A percentile compares a stretch with the other conserved stretches of the same genome.
phyloP scores from a whole-genome alignment of 2,888 invertebrate genomes.

The Ochropacha duplaris region DNA sequence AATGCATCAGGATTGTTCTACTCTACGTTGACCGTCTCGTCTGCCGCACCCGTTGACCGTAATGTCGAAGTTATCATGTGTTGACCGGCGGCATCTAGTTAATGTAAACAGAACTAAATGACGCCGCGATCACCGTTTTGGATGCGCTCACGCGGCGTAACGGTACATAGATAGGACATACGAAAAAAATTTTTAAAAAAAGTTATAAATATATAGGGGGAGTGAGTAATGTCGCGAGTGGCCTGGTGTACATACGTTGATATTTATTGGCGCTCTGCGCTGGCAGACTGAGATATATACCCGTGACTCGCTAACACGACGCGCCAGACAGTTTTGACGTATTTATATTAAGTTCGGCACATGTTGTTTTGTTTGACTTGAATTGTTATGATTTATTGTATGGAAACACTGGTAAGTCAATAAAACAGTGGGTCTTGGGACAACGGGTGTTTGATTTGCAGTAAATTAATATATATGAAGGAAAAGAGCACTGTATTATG shows the following conservation, averaged over 20 bases:
- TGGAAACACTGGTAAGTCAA: conserved; percentile 82
- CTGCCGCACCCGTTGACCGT: conserved; percentile 20
- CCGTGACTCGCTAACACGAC: conserved; percentile 48
- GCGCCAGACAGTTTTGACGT: conserved; percentile 75
- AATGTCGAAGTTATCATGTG: conserved; percentile 24
- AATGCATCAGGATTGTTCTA: not conserved
- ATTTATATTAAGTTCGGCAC: conserved; percentile 80
- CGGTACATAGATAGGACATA: conserved; percentile 77
- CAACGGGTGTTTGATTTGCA: conserved; percentile 76
- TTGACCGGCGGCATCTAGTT: conserved; percentile 33
- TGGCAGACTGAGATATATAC: conserved; percentile 64
- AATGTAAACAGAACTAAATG: conserved; percentile 26
- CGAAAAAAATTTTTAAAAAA: conserved; percentile 79
- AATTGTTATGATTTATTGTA: conserved; percentile 83
- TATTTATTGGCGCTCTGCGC: conserved; percentile 77
- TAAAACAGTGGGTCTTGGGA: conserved; percentile 83
- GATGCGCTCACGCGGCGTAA: conserved; percentile 30
- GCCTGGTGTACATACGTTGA: conserved; percentile 79
- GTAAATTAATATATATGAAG: conserved; percentile 23
- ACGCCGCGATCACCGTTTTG: conserved; percentile 19
- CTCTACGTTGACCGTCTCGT: not conserved
- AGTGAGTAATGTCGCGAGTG: conserved; percentile 64
- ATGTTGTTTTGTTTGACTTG: conserved; percentile 82
- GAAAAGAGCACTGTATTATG: conserved; percentile 51
- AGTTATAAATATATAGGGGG: conserved; percentile 70